Evolutionary conservation across 2,888 invertebrate genomes (phyloP), one percentile per base, ranked within the genome.

Genomic region (Strigamia transsilvanica): DNA sequence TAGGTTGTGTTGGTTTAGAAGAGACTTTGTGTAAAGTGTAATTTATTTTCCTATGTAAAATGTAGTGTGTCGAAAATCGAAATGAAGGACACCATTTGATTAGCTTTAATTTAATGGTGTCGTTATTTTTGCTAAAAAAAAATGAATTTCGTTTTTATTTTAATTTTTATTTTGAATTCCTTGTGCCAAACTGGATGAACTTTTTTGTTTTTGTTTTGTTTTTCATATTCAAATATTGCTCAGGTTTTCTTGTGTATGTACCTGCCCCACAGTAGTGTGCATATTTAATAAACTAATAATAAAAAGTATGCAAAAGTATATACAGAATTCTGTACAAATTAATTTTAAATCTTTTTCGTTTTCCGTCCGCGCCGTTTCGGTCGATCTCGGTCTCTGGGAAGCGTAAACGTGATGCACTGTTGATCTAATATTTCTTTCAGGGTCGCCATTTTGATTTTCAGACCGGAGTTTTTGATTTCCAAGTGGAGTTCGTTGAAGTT

Each of bases 391-490:
- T 46, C n/a, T 13, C n/a, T 46, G 2, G 12, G 46, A 46, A 46
- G 13, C 5, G 15, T 13, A n/a, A 46, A 46, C 12, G 46, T 46
- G 46, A 46, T 46, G 15, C 46, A 46, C 15, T 90, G 87, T 84
- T 90, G 89, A 87, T 91, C 91, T 27, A 91, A 85, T 84, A 89
- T 90, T 83, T 90, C 88, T 87, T 89, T 88, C 0, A 91, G 85
- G 61, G 87, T 87, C 77, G 87, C 87, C 73, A 88, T 85, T 34
- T 88, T 89, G 83, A 89, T 88, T 84, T 89, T 89, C 9, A 89
- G 87, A 12, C 89, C 90, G 79, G 86, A 86, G 21, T 86, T 85
- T 83, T 88, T 89, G 5, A 91, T 84, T 82, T 86, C 86, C 15
- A 85, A 84, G 84, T 88, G 88, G 46, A 91, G 85, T 0, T 87